Conservation (phyloP, 2,797 vertebrate species). For the Onychomys torridus region DNA sequence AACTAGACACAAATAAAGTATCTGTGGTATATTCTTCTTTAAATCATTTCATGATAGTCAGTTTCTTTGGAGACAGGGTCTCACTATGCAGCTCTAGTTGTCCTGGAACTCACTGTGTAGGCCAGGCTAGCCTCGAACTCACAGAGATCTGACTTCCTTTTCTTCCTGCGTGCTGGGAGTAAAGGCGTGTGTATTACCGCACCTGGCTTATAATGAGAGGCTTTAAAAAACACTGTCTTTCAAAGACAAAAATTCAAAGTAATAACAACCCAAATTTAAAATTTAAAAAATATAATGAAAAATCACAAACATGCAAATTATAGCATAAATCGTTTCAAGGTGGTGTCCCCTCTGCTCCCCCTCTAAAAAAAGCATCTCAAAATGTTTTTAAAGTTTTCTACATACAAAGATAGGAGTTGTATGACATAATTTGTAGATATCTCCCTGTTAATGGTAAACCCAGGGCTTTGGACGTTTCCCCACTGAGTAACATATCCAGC, state of each 20-base stretch:
- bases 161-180: too few species aligned
- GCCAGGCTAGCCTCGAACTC: background rate
- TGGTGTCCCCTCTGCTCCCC: background rate
- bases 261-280: slow-evolving; percentile 30
- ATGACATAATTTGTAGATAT: slow-evolving; percentile 3
- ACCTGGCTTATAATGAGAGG: background rate
- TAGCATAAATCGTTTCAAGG: slow-evolving; percentile 27
- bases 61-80: background rate
- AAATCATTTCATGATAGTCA: background rate
- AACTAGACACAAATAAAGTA: background rate
- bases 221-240: slow-evolving; percentile 26
- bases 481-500: background rate
- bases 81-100: background rate
- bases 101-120: background rate
- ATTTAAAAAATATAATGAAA: slow-evolving; percentile 23
- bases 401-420: background rate
- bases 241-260: background rate
- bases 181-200: background rate
- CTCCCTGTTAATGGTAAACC: background rate
- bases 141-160: background rate
- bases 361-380: background rate
- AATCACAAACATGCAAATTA: slow-evolving; percentile 20
- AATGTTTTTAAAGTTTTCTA: slow-evolving; percentile 27
- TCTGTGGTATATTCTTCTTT: background rate
- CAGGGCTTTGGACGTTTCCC: background rate